Evolutionary conservation across 2,797 vertebrate genomes (phyloP).

Genomic region (Syngnathus rostellatus): DNA sequence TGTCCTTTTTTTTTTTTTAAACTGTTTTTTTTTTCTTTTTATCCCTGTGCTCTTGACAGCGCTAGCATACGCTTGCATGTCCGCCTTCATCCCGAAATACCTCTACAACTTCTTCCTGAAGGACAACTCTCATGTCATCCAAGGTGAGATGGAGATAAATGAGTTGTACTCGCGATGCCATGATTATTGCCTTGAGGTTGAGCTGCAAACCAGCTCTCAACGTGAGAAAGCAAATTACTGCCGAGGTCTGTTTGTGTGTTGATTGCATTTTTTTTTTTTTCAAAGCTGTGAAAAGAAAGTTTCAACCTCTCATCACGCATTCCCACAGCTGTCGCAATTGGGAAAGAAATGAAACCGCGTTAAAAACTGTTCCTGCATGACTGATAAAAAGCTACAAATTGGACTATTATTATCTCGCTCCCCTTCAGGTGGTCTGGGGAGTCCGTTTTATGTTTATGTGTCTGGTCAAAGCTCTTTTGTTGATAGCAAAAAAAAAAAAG

Average conservation of each 20-base stretch:
- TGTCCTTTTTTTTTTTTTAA: too few species aligned
- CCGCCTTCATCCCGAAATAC: constrained; percentile 97
- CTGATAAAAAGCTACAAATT: constrained; percentile 47
- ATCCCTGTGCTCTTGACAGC: constrained; percentile 62
- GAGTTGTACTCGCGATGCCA: not conserved
- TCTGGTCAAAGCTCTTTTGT: constrained; percentile 27
- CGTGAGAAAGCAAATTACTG: constrained; percentile 24
- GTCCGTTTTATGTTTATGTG: constrained; percentile 30
- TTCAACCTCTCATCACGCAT: constrained; percentile 51
- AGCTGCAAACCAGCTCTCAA: not conserved
- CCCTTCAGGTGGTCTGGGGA: constrained; percentile 24
- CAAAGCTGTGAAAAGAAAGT: constrained; percentile 52
- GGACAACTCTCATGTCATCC: constrained; percentile 98
- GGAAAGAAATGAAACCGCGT: constrained; percentile 49
- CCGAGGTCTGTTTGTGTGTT: constrained; percentile 39
- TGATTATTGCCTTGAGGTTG: not conserved
- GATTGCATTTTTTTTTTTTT: constrained; percentile 43
- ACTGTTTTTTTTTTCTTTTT: not conserved
- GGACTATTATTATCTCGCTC: constrained; percentile 31
- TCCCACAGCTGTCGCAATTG: constrained; percentile 49
- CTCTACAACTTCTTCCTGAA: constrained; percentile 98
- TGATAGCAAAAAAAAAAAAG: constrained; percentile 12
- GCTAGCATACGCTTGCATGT: constrained; percentile 96
- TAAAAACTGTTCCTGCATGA: constrained; percentile 44
- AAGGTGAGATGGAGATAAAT: constrained; percentile 74